These are phyloP conservation scores for Corynorhinus townsendii DNA, from an alignment of 2,113 vertebrate species.

Conservation along the genomic window DNA sequence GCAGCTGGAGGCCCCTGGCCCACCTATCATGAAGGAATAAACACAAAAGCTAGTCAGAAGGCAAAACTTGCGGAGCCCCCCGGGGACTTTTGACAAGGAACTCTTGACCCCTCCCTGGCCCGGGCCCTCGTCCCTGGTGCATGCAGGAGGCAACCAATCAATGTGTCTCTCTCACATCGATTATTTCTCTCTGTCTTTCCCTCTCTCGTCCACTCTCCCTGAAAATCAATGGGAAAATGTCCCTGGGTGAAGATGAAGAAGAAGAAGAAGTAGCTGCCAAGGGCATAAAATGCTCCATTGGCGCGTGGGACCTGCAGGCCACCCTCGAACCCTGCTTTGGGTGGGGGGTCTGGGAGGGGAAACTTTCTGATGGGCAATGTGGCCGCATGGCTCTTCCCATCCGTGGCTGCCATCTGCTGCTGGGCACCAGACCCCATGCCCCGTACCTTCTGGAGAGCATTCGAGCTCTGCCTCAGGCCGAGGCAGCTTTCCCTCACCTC, in stretches of 20 bases:
- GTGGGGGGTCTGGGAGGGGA: background rate
- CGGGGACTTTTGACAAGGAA: fast-evolving
- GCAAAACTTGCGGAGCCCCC: background rate
- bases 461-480: background rate
- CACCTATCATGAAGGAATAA: background rate
- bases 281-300: background rate
- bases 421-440: background rate
- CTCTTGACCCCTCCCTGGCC: background rate
- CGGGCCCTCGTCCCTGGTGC: too few relatives aligned
- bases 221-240: too few relatives aligned
- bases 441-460: background rate
- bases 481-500: background rate
- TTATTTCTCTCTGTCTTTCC: too few relatives aligned
- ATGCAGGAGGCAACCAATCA: too few relatives aligned
- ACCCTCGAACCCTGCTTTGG: background rate
- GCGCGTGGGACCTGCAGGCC: background rate
- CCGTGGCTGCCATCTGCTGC: background rate
- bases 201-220: too few relatives aligned
- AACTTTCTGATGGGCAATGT: background rate
- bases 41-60: background rate
- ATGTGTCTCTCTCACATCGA: too few relatives aligned
- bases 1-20: background rate
- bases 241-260: too few relatives aligned
- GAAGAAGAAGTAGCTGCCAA: background rate
- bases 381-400: background rate